Evolutionary conservation across 2,888 invertebrate genomes (phyloP).

Genomic region (Aelia acuminata): DNA sequence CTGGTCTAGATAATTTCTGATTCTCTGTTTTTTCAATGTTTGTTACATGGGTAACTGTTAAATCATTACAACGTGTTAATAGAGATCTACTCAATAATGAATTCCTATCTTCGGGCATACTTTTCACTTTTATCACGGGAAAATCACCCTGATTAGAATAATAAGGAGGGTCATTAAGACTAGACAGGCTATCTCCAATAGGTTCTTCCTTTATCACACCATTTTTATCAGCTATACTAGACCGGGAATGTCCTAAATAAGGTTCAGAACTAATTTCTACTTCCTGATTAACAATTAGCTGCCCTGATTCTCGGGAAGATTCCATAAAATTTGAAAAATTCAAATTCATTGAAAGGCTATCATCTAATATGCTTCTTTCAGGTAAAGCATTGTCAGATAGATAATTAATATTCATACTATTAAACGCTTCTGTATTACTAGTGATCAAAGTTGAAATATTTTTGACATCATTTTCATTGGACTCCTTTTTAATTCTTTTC

Average conservation of each 20-base stretch:
- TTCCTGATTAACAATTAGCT: constrained; percentile 32
- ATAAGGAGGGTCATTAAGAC: not conserved
- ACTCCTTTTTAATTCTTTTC: constrained; percentile 23
- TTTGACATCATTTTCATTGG: not conserved
- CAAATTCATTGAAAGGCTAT: not conserved
- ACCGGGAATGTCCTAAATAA: not conserved
- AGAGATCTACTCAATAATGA: constrained; percentile 5
- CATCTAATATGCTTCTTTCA: not conserved
- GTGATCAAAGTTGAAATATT: constrained; percentile 35
- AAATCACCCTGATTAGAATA: constrained; percentile 23
- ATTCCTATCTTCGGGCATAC: constrained; percentile 3
- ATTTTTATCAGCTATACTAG: not conserved
- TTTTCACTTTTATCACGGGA: constrained; percentile 1
- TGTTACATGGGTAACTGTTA: constrained; percentile 13
- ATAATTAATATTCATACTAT: constrained; percentile 27
- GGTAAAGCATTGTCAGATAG: not conserved
- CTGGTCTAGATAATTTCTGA: constrained; percentile 28
- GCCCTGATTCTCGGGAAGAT: constrained; percentile 6
- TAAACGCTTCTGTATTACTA: constrained; percentile 41
- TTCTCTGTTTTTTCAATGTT: not conserved
- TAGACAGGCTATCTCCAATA: constrained; percentile 7
- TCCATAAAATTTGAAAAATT: constrained; percentile 39
- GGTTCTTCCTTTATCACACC: constrained; percentile 48
- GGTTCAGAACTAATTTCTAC: constrained; percentile 39
- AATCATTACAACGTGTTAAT: not conserved